Percentiles rank a stretch among this genome's conserved stretches.
Conservation (phyloP, 2,113 vertebrate species). For the Calyptomena viridis region DNA sequence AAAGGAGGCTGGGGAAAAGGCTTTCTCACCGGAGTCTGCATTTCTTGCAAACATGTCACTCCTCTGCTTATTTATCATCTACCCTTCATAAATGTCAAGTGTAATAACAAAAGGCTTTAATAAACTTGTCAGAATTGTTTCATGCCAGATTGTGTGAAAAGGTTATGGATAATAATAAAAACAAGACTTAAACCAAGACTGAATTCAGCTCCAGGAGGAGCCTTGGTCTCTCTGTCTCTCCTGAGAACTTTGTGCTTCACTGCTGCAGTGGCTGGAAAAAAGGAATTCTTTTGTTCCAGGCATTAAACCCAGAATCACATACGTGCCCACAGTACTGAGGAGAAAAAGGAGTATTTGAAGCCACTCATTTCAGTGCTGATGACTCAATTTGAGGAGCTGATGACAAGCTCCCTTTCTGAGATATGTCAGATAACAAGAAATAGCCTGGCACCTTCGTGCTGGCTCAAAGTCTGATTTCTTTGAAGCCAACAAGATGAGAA, state of each 20-base stretch:
- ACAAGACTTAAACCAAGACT: neutral
- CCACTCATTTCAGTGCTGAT: neutral
- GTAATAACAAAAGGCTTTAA: conserved; percentile 64
- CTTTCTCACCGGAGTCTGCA: neutral
- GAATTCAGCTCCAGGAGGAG: neutral
- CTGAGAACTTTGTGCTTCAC: neutral
- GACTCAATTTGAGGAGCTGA: conserved; percentile 37
- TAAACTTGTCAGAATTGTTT: conserved; percentile 65
- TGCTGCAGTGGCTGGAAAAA: neutral
- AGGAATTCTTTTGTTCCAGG: neutral
- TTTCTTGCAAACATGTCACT: conserved; percentile 29
- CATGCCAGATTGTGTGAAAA: conserved; percentile 54
- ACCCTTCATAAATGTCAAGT: conserved; percentile 62
- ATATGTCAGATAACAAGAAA: conserved; percentile 8
- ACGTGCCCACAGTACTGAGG: neutral
- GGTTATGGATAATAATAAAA: conserved; percentile 54
- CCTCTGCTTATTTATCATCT: conserved; percentile 53
- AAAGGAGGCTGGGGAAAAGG: conserved; percentile 4
- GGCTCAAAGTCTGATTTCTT: neutral
- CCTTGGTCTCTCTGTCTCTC: neutral
- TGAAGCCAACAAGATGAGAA: neutral
- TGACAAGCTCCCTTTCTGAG: conserved; percentile 23
- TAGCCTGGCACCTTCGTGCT: neutral
- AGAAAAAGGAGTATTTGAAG: neutral
- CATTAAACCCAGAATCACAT: neutral